phyloP scores from a whole-genome alignment of 2,888 invertebrate species.

The Lasioglossum morio region DNA sequence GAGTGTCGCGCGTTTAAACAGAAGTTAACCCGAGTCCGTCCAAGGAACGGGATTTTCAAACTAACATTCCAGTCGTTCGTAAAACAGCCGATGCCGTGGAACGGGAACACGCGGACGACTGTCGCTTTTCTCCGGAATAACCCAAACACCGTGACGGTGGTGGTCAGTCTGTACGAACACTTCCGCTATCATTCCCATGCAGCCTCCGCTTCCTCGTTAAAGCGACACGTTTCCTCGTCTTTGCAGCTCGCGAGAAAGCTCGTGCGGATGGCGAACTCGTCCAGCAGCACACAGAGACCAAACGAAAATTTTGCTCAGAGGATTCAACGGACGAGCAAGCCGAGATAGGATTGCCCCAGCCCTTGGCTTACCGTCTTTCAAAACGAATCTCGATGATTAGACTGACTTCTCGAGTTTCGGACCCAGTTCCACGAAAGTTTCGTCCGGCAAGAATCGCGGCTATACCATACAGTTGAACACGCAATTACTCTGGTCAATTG shows the following conservation, averaged over 20 bases:
- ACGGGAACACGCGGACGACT: not conserved
- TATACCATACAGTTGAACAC: not conserved
- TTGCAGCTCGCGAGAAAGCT: constrained; percentile 27
- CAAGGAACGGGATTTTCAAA: constrained; percentile 14
- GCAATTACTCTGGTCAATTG: not conserved
- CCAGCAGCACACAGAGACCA: not conserved
- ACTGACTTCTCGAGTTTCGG: not conserved
- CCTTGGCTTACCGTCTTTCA: not conserved
- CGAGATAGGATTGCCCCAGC: not conserved
- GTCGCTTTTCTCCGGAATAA: constrained; percentile 25
- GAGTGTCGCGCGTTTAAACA: constrained; percentile 26
- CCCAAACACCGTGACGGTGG: not conserved
- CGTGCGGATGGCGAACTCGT: not conserved
- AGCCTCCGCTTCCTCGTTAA: constrained; percentile 23
- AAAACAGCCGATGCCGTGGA: constrained; percentile 5
- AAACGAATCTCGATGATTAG: constrained; percentile 6
- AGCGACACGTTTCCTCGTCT: constrained; percentile 14
- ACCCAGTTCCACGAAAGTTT: not conserved
- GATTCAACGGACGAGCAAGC: not conserved
- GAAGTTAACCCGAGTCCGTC: constrained; percentile 14
- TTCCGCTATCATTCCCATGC: not conserved
- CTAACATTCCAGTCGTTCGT: constrained; percentile 20
- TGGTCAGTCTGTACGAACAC: constrained; percentile 33
- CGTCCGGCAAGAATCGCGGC: not conserved
- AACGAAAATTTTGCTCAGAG: not conserved